Evolutionary conservation across 2,888 invertebrate species (phyloP).

Genomic region (Leptura quadrifasciata): DNA sequence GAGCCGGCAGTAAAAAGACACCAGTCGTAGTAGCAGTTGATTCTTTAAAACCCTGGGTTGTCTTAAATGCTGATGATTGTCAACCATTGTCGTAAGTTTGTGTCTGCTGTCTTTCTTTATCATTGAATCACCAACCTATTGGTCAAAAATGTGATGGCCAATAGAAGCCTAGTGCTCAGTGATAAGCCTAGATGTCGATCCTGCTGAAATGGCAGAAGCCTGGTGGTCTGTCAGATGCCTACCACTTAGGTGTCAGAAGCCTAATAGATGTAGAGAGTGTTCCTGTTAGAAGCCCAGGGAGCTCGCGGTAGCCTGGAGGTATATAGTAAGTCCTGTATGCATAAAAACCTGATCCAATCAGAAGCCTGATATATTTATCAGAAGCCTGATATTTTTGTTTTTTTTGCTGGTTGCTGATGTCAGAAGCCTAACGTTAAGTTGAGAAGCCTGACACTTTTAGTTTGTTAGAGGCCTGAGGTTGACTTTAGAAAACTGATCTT

Average conservation of each 20-base stretch:
- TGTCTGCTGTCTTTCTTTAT: neutral
- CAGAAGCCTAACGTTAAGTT: no score
- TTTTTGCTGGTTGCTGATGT: no score
- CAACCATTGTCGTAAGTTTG: neutral
- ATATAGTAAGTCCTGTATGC: no score
- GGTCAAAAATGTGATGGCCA: neutral
- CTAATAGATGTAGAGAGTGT: neutral
- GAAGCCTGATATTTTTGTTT: neutral
- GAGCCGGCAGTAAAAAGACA: neutral
- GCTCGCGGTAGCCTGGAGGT: neutral
- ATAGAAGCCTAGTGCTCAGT: no score
- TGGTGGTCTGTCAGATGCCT: neutral
- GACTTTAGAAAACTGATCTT: no score
- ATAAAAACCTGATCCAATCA: no score
- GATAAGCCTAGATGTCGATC: neutral
- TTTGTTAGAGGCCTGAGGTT: neutral
- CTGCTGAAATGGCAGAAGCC: neutral
- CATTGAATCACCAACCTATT: neutral
- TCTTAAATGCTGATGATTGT: neutral
- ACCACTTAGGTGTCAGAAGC: neutral
- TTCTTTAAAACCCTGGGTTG: neutral
- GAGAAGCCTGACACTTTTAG: neutral
- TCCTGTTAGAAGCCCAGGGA: neutral
- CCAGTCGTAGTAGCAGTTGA: neutral
- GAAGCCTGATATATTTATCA: neutral